Evolutionary conservation across 2,797 vertebrate species (phyloP).

Genomic region (Cichlasoma orientale): DNA sequence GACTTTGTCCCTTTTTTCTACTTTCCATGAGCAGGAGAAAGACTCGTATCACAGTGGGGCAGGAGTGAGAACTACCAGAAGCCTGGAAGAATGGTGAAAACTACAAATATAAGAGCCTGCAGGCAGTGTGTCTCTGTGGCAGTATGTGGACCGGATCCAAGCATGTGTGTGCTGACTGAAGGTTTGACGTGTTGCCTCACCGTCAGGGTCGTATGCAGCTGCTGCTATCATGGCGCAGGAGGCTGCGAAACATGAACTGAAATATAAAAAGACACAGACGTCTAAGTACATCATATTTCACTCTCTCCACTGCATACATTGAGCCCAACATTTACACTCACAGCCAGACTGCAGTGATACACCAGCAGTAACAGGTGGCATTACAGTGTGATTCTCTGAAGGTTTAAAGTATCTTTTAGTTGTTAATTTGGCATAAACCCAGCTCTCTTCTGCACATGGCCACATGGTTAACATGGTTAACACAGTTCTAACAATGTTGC

Average conservation of each 20-base stretch:
- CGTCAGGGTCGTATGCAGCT: conserved; percentile 80
- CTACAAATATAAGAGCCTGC: not conserved
- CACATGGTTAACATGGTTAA: no score
- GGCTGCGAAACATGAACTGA: conserved; percentile 84
- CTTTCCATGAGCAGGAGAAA: not conserved
- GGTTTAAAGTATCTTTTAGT: not conserved
- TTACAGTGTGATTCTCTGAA: no score
- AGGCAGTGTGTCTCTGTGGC: not conserved
- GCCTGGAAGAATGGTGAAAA: not conserved
- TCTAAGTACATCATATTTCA: not conserved
- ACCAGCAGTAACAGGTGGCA: no score
- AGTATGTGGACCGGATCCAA: not conserved
- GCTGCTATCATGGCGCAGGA: conserved; percentile 87
- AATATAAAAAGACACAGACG: conserved; percentile 16
- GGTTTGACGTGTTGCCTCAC: conserved; percentile 60
- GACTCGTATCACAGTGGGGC: not conserved
- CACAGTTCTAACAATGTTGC: not conserved
- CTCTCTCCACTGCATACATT: not conserved
- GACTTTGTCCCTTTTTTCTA: not conserved
- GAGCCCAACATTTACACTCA: not conserved
- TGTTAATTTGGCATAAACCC: not conserved
- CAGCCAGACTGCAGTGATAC: not conserved
- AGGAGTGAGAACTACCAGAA: not conserved
- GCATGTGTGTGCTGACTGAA: not conserved
- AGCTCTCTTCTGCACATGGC: no score